Conservation (phyloP, 1,140 invertebrate genomes). For the Notospermus geniculatus region DNA sequence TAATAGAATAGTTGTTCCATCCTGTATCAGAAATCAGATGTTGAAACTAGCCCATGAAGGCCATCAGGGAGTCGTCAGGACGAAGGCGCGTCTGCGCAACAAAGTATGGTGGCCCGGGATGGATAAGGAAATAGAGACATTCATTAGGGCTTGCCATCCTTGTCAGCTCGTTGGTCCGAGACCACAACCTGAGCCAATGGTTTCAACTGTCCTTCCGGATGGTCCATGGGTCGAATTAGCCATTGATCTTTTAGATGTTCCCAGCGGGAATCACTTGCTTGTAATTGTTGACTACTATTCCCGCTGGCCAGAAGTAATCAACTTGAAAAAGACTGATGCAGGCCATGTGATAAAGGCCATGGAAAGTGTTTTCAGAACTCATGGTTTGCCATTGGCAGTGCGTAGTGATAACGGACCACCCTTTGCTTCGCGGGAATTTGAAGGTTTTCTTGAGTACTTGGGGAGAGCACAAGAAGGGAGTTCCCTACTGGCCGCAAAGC, state of each 20-base stretch:
- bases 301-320: slow-evolving; percentile 21
- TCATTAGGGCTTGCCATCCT: not conserved
- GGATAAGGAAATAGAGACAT: slow-evolving; percentile 8
- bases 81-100: not conserved
- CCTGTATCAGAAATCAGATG: not conserved
- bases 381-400: slow-evolving; percentile 23
- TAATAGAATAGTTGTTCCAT: not conserved
- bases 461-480: slow-evolving; percentile 13
- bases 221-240: slow-evolving; percentile 27
- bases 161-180: slow-evolving; percentile 10
- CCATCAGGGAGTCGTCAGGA: not conserved
- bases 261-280: slow-evolving; percentile 25
- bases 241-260: slow-evolving; percentile 25
- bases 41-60: slow-evolving; percentile 15
- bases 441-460: slow-evolving; percentile 5
- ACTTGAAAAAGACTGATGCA: slow-evolving; percentile 19
- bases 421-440: slow-evolving; percentile 19
- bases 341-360: slow-evolving; percentile 15
- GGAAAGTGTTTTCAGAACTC: slow-evolving; percentile 18
- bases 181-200: slow-evolving; percentile 22
- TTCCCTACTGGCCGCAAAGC: slow-evolving; percentile 24
- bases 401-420: slow-evolving; percentile 24
- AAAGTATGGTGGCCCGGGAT: not conserved
- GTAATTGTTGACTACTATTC: slow-evolving; percentile 27
- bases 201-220: slow-evolving; percentile 14